These are phyloP conservation scores for Nylanderia fulva DNA, from an alignment of 1,140 invertebrate genomes.

Conservation along the genomic window DNA sequence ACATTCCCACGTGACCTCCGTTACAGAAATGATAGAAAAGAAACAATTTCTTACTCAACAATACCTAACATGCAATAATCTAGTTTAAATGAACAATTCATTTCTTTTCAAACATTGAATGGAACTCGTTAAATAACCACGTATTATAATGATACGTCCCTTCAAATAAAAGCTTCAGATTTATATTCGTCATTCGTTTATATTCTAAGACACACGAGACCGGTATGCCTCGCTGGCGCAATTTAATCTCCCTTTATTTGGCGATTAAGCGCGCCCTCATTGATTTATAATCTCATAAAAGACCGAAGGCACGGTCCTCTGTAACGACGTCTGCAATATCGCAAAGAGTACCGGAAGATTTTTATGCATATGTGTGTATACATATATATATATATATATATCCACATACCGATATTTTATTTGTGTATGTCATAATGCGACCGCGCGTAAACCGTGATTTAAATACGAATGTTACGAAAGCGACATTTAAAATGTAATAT, in stretches of 20 bases:
- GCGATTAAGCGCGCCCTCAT: constrained; percentile 74
- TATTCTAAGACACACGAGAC: constrained; percentile 42
- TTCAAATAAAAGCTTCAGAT: constrained; percentile 44
- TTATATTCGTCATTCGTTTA: constrained; percentile 44
- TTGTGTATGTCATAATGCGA: no score
- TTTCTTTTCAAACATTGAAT: no score
- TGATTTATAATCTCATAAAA: constrained; percentile 80
- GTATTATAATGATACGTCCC: not conserved
- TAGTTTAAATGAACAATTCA: no score
- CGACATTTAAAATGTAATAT: constrained; percentile 23
- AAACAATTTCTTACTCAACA: no score
- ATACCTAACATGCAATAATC: no score
- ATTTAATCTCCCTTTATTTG: constrained; percentile 76
- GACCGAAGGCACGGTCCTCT: constrained; percentile 58
- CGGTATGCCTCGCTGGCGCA: constrained; percentile 55
- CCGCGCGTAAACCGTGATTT: constrained; percentile 16
- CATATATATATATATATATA: no score
- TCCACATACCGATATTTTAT: no score
- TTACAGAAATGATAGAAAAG: no score
- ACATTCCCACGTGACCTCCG: no score
- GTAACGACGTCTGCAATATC: constrained; percentile 60
- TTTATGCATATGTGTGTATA: not conserved
- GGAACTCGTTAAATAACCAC: constrained; percentile 46
- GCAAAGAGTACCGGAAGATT: constrained; percentile 19
- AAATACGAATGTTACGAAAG: constrained; percentile 30